A percentile compares a stretch with the other conserved stretches of the same genome.
Conservation (phyloP, 2,888 invertebrate species). For the Syritta pipiens region DNA sequence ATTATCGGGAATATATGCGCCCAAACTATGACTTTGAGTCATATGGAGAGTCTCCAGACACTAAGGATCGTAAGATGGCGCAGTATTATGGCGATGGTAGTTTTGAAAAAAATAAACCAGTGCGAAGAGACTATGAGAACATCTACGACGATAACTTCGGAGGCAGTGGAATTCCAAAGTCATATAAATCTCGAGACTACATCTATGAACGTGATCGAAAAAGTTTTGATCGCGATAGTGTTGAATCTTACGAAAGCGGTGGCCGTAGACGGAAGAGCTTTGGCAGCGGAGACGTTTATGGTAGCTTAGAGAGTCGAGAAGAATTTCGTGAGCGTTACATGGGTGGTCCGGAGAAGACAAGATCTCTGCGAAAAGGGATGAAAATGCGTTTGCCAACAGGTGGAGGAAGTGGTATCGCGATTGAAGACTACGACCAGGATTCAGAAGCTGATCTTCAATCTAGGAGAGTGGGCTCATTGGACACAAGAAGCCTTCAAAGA, state of each 20-base stretch:
- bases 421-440: conserved; percentile 81
- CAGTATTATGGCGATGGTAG: conserved; percentile 71
- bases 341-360: conserved; percentile 75
- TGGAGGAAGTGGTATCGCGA: conserved; percentile 57
- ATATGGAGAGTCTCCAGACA: conserved; percentile 73
- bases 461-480: conserved; percentile 70
- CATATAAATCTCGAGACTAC: conserved; percentile 75
- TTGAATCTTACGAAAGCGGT: conserved; percentile 78
- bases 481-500: conserved; percentile 77
- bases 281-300: conserved; percentile 79
- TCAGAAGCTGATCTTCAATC: conserved; percentile 79
- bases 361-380: conserved; percentile 76
- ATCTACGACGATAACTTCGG: conserved; percentile 74
- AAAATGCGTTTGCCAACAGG: conserved; percentile 73
- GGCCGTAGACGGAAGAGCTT: conserved; percentile 77
- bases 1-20: conserved; percentile 77
- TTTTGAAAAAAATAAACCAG: conserved; percentile 65
- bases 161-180: conserved; percentile 47
- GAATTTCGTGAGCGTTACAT: conserved; percentile 78
- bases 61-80: conserved; percentile 70
- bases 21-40: conserved; percentile 77
- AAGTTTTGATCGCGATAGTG: conserved; percentile 79
- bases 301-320: conserved; percentile 78
- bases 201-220: conserved; percentile 78
- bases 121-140: conserved; percentile 76